Evolutionary conservation across 2,888 invertebrate genomes (phyloP).

Genomic region (Lithophane ornitopus): DNA sequence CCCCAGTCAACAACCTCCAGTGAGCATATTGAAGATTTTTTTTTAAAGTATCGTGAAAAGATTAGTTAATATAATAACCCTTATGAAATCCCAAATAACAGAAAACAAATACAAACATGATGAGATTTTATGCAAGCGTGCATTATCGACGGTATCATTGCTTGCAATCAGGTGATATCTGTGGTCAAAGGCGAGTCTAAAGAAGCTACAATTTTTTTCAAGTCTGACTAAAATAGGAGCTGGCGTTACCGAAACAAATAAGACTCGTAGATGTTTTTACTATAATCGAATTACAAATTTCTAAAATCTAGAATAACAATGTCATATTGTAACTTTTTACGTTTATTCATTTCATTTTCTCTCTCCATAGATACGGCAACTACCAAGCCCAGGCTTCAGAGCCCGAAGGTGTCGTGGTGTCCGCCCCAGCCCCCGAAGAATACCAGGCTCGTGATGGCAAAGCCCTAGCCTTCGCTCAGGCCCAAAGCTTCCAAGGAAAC

Average conservation of each 20-base stretch:
- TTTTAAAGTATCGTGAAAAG: background rate
- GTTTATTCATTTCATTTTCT: background rate
- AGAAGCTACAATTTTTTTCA: background rate
- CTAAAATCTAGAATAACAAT: background rate
- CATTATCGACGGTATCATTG: background rate
- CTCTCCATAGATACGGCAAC: constrained; percentile 47
- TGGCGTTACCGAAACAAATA: background rate
- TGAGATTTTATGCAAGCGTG: background rate
- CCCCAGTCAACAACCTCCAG: constrained; percentile 18
- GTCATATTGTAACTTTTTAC: background rate
- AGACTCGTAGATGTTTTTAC: background rate
- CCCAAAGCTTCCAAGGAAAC: constrained; percentile 55
- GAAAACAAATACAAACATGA: background rate
- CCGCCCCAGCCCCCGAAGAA: constrained; percentile 55
- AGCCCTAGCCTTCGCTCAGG: constrained; percentile 63
- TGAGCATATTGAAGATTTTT: constrained; percentile 7
- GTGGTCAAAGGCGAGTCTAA: no score
- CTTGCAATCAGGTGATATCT: no score
- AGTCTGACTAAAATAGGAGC: background rate
- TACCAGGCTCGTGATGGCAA: constrained; percentile 72
- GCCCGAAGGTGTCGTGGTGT: constrained; percentile 40
- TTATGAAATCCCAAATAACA: background rate
- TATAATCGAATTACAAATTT: background rate
- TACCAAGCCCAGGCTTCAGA: constrained; percentile 67
- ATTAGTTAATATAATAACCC: background rate